These are phyloP conservation scores for Toxotes lorentzi DNA, from an alignment of 2,797 vertebrate genomes.

Conservation along the genomic window DNA sequence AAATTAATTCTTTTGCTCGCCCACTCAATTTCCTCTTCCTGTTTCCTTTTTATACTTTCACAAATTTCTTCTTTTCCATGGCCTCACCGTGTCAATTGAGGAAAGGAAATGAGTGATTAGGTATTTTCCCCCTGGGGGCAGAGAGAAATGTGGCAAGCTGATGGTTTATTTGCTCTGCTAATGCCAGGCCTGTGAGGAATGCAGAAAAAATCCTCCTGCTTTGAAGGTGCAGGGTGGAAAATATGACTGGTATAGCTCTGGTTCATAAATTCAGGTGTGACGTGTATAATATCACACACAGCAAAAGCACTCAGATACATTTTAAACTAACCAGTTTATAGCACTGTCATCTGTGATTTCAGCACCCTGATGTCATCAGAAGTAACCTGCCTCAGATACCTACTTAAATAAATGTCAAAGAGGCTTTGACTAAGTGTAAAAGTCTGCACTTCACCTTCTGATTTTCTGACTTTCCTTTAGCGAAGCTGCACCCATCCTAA, in stretches of 20 bases:
- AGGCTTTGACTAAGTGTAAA: no score
- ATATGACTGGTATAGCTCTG: conserved; percentile 26
- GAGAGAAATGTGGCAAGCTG: conserved; percentile 62
- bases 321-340: no score
- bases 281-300: neutral
- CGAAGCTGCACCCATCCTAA: conserved; percentile 58
- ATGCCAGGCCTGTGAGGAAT: conserved; percentile 76
- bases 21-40: conserved; percentile 62
- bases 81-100: conserved; percentile 46
- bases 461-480: conserved; percentile 1
- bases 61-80: conserved; percentile 53
- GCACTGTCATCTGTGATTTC: neutral
- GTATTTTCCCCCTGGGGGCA: conserved; percentile 59
- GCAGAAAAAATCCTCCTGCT: conserved; percentile 3
- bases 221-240: conserved; percentile 59
- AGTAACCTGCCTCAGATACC: neutral
- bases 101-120: conserved; percentile 80
- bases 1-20: conserved; percentile 39
- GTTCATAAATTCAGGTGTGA: conserved; percentile 31
- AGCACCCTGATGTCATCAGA: neutral
- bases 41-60: conserved; percentile 60
- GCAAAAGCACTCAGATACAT: neutral
- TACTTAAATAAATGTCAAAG: neutral
- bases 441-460: neutral
- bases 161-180: conserved; percentile 74